Evolutionary conservation across 2,888 invertebrate species (phyloP), one percentile per base, ranked within the genome.

Genomic region (Lasioglossum leucozonium): DNA sequence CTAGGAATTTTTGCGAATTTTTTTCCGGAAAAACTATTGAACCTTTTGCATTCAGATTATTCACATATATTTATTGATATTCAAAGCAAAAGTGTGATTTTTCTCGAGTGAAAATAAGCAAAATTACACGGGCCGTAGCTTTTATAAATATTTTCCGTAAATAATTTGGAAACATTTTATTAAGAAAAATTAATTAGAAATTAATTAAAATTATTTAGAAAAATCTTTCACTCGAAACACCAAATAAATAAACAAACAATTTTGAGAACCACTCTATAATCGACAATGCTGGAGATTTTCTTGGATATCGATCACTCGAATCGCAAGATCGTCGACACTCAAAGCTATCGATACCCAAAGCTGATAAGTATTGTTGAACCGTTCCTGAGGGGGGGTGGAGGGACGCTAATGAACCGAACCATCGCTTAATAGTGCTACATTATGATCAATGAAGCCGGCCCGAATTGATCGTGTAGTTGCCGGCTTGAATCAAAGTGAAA

Each of bases 371-470:
- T 55, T n/a, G 55, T 55, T 55, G 55, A 55, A 55, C n/a, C n/a
- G 1, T n/a, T 55, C 10, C 55, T 10, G 51, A 8, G 51, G 51
- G 22, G 18, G 5, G 51, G 22, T 6, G 18, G 22, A 6, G 22
- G 47, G 8, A 3, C 22, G 34, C 30, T 67, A 67, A 40, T 40
- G 40, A 69, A 37, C n/a, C 22, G 69, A 69, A 69, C 40, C 40
- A 40, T n/a, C n/a, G 40, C 13, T 40, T n/a, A 69, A 69, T 69
- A 40, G 69, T 69, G 37, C 69, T 11, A 69, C 69, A 69, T 40
- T 69, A 40, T 40, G 69, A 69, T 69, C 69, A 40, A 37, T 40
- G 37, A 69, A n/a, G 69, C 69, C 34, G 22, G n/a, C 22, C n/a
- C n/a, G 40, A 69, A 69, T 69, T 40, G 69, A 69, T 40, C 69